Conservation (phyloP, 2,797 vertebrate species). For the Peromyscus attwateri region DNA sequence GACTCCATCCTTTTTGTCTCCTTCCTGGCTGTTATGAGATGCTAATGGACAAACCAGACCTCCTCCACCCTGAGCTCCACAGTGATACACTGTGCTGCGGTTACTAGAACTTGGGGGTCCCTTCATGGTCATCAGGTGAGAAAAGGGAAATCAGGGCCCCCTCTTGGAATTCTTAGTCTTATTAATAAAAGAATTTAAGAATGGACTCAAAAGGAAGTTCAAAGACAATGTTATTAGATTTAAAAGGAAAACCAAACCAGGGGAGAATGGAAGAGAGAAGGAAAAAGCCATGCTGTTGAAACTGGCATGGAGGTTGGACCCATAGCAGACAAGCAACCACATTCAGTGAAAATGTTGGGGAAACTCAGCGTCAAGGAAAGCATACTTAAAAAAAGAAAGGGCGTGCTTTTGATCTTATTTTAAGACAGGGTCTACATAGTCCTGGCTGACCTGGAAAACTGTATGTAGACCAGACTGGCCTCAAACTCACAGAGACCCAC, state of each 20-base stretch:
- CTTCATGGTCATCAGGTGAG: not conserved
- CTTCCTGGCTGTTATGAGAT: not conserved
- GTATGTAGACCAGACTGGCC: not conserved
- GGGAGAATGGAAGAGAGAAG: not conserved
- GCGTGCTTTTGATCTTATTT: not conserved
- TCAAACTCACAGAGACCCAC: not conserved
- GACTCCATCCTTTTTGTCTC: not conserved
- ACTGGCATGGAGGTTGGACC: no score
- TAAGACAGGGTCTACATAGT: not conserved
- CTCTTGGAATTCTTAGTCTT: not conserved
- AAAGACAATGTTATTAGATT: not conserved
- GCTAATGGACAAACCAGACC: not conserved
- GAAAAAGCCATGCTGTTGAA: not conserved
- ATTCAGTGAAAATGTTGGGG: no score
- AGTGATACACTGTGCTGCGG: not conserved
- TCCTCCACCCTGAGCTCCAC: not conserved
- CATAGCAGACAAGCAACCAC: not conserved
- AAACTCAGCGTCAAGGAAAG: not conserved
- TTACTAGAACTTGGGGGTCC: not conserved
- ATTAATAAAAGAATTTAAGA: not conserved
- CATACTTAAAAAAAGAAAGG: not conserved
- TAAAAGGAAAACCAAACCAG: not conserved
- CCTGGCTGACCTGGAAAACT: not conserved
- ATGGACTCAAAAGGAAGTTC: not conserved
- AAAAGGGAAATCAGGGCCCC: not conserved